Evolutionary conservation across 2,113 vertebrate species (phyloP), one percentile per base, ranked within the genome.

Genomic region (Hemibates koningsi): DNA sequence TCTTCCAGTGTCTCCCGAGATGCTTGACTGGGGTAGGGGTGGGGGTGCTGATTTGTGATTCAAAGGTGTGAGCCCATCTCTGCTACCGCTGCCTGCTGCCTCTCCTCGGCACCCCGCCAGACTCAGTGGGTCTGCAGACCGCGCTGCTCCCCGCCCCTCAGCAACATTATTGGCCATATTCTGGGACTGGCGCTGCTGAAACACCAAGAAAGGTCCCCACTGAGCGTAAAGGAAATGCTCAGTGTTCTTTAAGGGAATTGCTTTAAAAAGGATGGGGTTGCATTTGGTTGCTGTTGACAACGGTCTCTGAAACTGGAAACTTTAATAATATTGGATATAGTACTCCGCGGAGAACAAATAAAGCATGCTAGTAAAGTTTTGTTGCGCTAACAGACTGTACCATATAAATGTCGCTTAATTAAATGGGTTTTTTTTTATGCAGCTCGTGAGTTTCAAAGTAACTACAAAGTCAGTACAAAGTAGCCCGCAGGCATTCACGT

Each of bases 1-100:
- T 89, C 63, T 68, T 79, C 56, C 88, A 81, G 81, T 82, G 61
- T 88, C 27, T 88, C 83, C 45, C 63, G 61, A 73, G 86, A 76
- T 59, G 85, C 79, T 82, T 87, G 90, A 57, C 78, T 83, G 88
- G 83, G 88, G 81, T 68, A 38, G 34, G 34, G 61, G 34, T 66
- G 61, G 61, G 61, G 34, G 61, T n/a, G 82, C 24, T 90, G 90
- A 87, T 81, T 90, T 84, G 89, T 85, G 92, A 88, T 88, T 96
- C 95, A 96, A 91, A 89, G 93, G 92, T 94, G 91, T 90, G 94
- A 91, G 90, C 82, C 95, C 96, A 96, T 96, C 93, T 95, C 96
- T 80, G 82, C 88, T 89, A 85, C 89, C 68, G 88, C 88, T 92
- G 87, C 89, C 90, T 90, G 90, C 93, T 92, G 85, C 90, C 82